phyloP scores from a whole-genome alignment of 2,797 vertebrate genomes.

The Podarcis lilfordi region DNA sequence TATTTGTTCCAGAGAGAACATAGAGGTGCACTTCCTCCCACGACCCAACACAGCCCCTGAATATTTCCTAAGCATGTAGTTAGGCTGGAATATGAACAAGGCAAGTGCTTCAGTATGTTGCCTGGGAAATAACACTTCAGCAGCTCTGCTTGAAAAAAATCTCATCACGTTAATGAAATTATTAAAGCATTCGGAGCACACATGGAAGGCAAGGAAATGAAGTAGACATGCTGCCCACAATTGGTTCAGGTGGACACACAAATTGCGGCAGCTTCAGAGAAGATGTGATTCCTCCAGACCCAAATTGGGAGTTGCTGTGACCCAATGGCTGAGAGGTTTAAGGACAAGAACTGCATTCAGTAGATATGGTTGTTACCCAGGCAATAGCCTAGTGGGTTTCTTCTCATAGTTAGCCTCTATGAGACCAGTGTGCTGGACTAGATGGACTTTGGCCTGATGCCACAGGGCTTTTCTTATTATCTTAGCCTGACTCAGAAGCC shows the following conservation, averaged over 20 bases:
- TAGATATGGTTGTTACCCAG: no score
- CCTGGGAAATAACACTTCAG: neutral
- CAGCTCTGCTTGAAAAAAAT: neutral
- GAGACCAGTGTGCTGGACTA: no score
- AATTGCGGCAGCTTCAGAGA: neutral
- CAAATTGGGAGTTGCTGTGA: neutral
- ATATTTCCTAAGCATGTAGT: neutral
- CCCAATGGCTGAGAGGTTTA: neutral
- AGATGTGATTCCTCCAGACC: neutral
- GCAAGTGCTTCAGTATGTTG: neutral
- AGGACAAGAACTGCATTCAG: no score
- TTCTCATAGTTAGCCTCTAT: no score
- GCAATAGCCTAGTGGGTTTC: no score
- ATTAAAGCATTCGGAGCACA: neutral
- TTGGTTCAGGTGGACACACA: neutral
- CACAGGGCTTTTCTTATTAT: no score
- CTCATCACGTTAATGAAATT: neutral
- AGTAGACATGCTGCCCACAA: neutral
- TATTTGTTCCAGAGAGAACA: neutral
- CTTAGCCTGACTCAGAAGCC: no score
- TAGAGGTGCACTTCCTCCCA: neutral
- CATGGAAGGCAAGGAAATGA: neutral
- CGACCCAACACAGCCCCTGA: neutral
- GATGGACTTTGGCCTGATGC: no score
- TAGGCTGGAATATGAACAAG: neutral